Evolutionary conservation across 2,888 invertebrate genomes (phyloP).

Genomic region (Athripsodes cinereus): DNA sequence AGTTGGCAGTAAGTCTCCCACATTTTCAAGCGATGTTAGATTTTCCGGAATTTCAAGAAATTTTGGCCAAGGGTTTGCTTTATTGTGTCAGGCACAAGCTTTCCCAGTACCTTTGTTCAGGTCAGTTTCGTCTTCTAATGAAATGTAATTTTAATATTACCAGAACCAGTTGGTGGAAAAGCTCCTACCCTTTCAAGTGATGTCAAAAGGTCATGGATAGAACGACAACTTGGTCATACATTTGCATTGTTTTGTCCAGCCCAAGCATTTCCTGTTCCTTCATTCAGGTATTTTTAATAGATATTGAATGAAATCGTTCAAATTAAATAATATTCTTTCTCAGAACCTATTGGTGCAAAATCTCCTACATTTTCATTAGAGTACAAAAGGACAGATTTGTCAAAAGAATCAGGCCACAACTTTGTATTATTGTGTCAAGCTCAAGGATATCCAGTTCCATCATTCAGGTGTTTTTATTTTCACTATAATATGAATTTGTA

Average conservation of each 20-base stretch:
- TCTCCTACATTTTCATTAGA: constrained; percentile 52
- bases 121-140: constrained; percentile 42
- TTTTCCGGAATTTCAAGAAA: constrained; percentile 54
- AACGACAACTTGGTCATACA: constrained; percentile 54
- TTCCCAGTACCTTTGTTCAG: constrained; percentile 66
- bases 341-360: constrained; percentile 57
- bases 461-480: constrained; percentile 55
- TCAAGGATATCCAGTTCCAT: constrained; percentile 61
- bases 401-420: constrained; percentile 47
- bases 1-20: constrained; percentile 56
- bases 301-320: constrained; percentile 11
- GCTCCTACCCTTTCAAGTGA: constrained; percentile 66
- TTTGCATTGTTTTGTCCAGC: constrained; percentile 69
- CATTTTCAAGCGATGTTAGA: constrained; percentile 55
- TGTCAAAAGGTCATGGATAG: constrained; percentile 62
- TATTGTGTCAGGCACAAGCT: constrained; percentile 59
- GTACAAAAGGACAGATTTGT: constrained; percentile 54
- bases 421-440: constrained; percentile 63
- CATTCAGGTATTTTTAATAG: constrained; percentile 28
- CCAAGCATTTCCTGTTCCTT: constrained; percentile 68
- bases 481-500: constrained; percentile 10
- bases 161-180: constrained; percentile 66
- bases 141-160: constrained; percentile 29
- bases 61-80: constrained; percentile 49
- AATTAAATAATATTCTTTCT: neutral